Base-by-base conservation (phyloP, 2,888 invertebrate species). In the Drosophila vallismaia region DNA sequence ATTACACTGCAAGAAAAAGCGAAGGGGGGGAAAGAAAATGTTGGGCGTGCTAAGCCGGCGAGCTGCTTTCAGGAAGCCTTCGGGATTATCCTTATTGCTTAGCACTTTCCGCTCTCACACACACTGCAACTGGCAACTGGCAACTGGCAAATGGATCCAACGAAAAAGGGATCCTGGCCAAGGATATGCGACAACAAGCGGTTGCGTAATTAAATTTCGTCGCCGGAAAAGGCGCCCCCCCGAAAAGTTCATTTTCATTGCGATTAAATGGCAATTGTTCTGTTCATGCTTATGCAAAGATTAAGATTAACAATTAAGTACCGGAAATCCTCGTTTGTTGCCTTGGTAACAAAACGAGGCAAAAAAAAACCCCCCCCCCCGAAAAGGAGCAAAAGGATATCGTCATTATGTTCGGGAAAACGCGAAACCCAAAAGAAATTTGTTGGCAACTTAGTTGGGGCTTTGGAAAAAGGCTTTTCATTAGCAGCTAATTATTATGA, bases 181-280 rank as follows among this genome's bases (percentile, higher is more conserved):
- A 24, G 19, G 9, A 10, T 24, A 40, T 10, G 28, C 29, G 44
- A 44, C 36, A 19, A 26, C n/a, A 14, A 51, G 66, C 53, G 58
- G 51, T 55, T 44, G 55, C 49, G 71, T 74, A 71, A 71, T 71
- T 71, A 74, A 71, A 71, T 74, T 74, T 75, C 46, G 42, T n/a
- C 26, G 33, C 49, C 29, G 29, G 28, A 28, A 66, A 50, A 44
- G 62, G 28, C 29, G 8, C 33, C 9, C 33, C 33, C 44, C 44
- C 64, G 36, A 68, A 68, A 64, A 53, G 64, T 64, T 64, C 66
- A 45, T 64, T 70, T 54, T 55, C 55, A 54, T 67, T 53, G 66
- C 79, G 79, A 76, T 76, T 78, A 71, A 79, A 79, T 71, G 76
- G 63, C 76, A 71, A 76, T 71, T 76, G 64, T 66, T 74, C 57